Percentiles rank a stretch among this genome's conserved stretches.
These are phyloP conservation scores for Castor canadensis DNA, from an alignment of 2,113 vertebrate genomes.

Conservation along the genomic window DNA sequence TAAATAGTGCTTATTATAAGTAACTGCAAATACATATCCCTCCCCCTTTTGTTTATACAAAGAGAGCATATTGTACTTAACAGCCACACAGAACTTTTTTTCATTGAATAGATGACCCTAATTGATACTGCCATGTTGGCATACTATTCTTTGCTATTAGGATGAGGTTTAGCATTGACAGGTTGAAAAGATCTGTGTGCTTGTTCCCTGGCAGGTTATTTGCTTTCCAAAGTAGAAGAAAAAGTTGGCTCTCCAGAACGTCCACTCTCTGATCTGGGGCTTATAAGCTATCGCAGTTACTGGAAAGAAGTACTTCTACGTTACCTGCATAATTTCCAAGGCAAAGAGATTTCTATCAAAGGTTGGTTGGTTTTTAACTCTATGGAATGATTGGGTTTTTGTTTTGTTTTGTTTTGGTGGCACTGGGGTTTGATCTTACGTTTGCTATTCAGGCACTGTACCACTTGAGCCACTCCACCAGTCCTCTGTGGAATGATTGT, in stretches of 20 bases:
- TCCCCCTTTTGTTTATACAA: not conserved
- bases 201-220: constrained; percentile 88
- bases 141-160: not conserved
- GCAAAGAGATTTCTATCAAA: constrained; percentile 99
- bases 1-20: not conserved
- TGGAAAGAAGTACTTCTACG: constrained; percentile 98
- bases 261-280: constrained; percentile 95
- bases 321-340: constrained; percentile 98
- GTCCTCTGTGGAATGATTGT: no score
- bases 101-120: not conserved
- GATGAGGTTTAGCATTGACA: not conserved
- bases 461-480: no score
- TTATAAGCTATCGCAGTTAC: constrained; percentile 99
- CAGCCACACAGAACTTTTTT: not conserved
- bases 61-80: not conserved
- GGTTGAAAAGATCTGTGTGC: not conserved
- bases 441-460: no score
- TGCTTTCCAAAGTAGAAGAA: constrained; percentile 98
- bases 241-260: constrained; percentile 98
- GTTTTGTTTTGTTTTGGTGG: no score
- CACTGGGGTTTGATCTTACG: no score
- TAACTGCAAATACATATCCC: not conserved
- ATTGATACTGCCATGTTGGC: not conserved
- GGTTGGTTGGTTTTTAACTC: constrained; percentile 83
- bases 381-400: no score